Conservation (phyloP, 2,113 vertebrate genomes). For the Daphoenositta chrysoptera region DNA sequence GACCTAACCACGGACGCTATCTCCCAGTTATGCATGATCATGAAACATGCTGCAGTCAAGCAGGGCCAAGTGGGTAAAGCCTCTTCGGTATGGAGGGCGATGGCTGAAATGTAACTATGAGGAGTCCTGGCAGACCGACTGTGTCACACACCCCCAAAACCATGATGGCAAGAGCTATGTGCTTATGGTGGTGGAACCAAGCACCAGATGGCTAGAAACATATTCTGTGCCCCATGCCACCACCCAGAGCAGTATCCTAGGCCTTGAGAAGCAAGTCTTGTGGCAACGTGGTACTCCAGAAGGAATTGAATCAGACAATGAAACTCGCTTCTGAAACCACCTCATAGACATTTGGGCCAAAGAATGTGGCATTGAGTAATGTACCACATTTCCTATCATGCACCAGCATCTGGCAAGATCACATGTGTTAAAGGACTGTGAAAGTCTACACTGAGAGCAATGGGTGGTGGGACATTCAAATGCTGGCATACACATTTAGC, state of each 20-base stretch:
- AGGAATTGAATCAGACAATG: neutral
- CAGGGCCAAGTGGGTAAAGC: neutral
- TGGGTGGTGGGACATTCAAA: neutral
- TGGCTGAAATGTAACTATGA: neutral
- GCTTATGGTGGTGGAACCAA: neutral
- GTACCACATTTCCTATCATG: too few species aligned
- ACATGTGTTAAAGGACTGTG: neutral
- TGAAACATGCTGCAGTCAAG: neutral
- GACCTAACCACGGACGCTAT: neutral
- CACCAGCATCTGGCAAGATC: neutral
- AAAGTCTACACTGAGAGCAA: neutral
- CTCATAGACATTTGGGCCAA: neutral
- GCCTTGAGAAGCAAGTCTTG: neutral
- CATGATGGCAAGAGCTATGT: neutral
- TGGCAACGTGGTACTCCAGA: neutral
- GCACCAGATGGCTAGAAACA: neutral
- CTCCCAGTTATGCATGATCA: neutral
- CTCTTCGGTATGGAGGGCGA: neutral
- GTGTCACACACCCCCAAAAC: neutral
- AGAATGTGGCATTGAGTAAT: too few species aligned
- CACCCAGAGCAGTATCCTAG: neutral
- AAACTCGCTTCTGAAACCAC: rapidly evolving
- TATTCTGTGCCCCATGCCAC: too few species aligned
- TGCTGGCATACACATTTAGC: rapidly evolving
- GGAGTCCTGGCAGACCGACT: neutral